Conservation (phyloP, 2,797 vertebrate genomes). For the Catostomus latipinnis region DNA sequence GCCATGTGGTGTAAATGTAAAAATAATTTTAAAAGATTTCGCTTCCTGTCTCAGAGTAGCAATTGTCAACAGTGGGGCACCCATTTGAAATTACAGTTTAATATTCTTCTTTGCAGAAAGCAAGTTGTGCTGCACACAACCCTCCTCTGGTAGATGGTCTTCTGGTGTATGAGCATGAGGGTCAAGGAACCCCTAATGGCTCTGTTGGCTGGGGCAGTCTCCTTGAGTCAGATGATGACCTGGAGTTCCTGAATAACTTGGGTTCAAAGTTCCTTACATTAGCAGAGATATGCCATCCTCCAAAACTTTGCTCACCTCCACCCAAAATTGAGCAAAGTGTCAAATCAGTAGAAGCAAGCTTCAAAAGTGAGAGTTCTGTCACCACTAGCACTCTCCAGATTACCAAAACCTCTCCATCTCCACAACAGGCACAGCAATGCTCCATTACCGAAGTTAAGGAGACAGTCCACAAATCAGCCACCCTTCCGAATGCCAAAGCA, state of each 20-base stretch:
- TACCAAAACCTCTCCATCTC: conserved; percentile 33
- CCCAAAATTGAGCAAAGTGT: conserved; percentile 32
- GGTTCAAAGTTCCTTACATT: conserved; percentile 75
- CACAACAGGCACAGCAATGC: conserved; percentile 44
- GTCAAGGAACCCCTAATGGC: conserved; percentile 75
- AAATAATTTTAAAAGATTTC: too few relatives aligned
- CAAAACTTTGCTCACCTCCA: conserved; percentile 22
- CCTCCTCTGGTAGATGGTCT: conserved; percentile 77
- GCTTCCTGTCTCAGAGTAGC: too few relatives aligned
- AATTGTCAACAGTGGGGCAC: too few relatives aligned
- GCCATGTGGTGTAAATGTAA: too few relatives aligned
- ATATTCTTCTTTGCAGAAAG: conserved; percentile 80
- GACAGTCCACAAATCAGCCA: conserved; percentile 37
- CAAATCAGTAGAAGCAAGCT: conserved; percentile 40
- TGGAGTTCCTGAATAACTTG: conserved; percentile 85
- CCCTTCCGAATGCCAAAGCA: conserved; percentile 11
- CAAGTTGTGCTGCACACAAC: conserved; percentile 62
- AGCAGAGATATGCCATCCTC: conserved; percentile 69
- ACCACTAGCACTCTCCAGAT: conserved; percentile 48
- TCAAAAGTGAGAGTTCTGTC: conserved; percentile 58
- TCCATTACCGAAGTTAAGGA: conserved; percentile 54
- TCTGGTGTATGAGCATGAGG: conserved; percentile 82
- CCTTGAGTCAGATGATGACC: conserved; percentile 82
- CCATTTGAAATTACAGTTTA: not conserved
- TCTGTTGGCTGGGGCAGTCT: conserved; percentile 88